Percentiles rank a stretch among this genome's conserved stretches.
phyloP scores from a whole-genome alignment of 53 echinoderm and acorn worm species.

The Paracentrotus lividus region DNA sequence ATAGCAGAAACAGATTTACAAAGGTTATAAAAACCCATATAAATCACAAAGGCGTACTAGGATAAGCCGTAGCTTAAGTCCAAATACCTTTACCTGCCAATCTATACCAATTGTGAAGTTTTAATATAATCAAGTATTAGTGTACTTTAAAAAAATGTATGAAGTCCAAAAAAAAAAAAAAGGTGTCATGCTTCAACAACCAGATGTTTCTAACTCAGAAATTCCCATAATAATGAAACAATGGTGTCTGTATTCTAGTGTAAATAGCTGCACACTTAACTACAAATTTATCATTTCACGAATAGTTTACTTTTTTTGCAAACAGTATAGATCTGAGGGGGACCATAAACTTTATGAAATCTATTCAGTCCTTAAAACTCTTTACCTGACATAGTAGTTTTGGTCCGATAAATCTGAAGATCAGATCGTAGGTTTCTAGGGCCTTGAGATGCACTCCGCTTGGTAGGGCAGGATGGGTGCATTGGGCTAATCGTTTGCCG shows the following conservation, averaged over 20 bases:
- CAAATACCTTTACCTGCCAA: too few relatives aligned
- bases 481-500: conserved; percentile 97
- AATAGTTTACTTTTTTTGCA: background rate
- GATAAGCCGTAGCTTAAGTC: too few relatives aligned
- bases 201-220: background rate
- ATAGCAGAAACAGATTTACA: too few relatives aligned
- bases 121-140: too few relatives aligned
- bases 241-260: background rate
- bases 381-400: conserved; percentile 89
- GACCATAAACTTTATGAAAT: background rate
- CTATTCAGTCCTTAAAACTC: background rate
- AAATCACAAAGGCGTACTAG: too few relatives aligned
- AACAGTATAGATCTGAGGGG: background rate
- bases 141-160: too few relatives aligned
- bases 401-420: conserved; percentile 94
- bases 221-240: background rate
- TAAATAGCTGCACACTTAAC: background rate
- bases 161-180: background rate
- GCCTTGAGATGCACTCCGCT: conserved; percentile 99
- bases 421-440: conserved; percentile 95
- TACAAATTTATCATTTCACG: background rate
- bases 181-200: background rate
- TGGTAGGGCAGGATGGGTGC: conserved; percentile 98
- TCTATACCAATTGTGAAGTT: too few relatives aligned
- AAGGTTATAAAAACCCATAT: too few relatives aligned